Evolutionary conservation across 2,797 vertebrate species (phyloP).

Genomic region (Rhynchotus rufescens): DNA sequence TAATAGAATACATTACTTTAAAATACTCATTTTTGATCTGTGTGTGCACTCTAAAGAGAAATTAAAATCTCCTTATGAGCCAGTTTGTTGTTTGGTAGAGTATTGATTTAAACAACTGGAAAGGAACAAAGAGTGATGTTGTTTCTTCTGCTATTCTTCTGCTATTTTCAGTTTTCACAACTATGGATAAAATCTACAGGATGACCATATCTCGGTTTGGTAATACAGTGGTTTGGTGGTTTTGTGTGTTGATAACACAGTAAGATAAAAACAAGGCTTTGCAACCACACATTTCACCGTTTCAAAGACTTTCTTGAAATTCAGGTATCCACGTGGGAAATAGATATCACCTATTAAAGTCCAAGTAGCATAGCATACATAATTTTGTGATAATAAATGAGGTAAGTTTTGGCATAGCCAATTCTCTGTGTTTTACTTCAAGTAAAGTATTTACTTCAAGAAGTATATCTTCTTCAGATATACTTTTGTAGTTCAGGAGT

Average conservation of each 20-base stretch:
- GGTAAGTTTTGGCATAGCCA: background rate
- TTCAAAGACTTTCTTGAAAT: background rate
- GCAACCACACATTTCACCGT: no score
- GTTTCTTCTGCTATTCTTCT: no score
- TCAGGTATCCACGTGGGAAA: background rate
- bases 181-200: background rate
- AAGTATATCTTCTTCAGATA: background rate
- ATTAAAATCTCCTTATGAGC: background rate
- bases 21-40: background rate
- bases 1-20: background rate
- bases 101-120: background rate
- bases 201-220: background rate
- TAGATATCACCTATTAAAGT: background rate
- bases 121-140: background rate
- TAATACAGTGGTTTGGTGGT: background rate
- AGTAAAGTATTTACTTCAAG: no score
- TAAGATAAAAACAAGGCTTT: background rate
- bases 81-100: background rate
- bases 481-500: background rate
- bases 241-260: background rate
- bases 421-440: background rate
- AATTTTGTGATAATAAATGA: background rate
- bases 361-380: rapidly evolving
- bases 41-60: background rate
- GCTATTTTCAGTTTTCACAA: background rate